Base-by-base conservation (phyloP, 2,113 vertebrate genomes). In the Empidonax traillii region DNA sequence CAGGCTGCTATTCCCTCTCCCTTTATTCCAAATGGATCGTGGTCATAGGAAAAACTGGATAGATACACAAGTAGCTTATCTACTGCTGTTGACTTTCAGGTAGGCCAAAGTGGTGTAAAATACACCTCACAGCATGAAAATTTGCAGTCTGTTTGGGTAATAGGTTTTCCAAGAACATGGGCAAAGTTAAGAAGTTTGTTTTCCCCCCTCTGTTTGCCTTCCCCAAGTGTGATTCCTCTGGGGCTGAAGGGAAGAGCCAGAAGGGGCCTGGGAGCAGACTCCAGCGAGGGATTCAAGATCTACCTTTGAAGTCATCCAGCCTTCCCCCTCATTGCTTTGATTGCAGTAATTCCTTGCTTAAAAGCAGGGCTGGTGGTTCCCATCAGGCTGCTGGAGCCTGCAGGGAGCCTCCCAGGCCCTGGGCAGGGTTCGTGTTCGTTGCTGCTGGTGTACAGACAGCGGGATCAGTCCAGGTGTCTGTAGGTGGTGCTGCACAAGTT, bases 371-470 rank as follows among this genome's bases (percentile, higher is more conserved):
- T 77, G 2, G 8, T 27, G 51, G 31, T 59, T 43, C 58, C 65
- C 17, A 52, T 12, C 9, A 47, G 41, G 39, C 73, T 61, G 35
- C 35, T 9, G 61, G 43, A 44, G 33, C 49, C 15, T 9, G 2
- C 0, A 6, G 11, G 77, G 47, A 27, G 28, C 35, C 27, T 23
- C 23, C 51, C 8, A 58, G 27, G n/a, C 56, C 56, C 58, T 51
- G 21, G 71, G 28, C 14, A 6, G 71, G 35, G 20, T 31, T 21
- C 6, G 2, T 10, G 19, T 14, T 24, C 49, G 2, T 1, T 9
- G 0, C 43, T 6, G 33, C 83, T 12, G 27, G 44, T 33, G 0
- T 5, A 10, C 0, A 4, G 23, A 9, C 17, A 0, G 4, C 1
- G 43, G 14, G 21, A 4, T 39, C 18, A 4, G 27, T 37, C 8